These are phyloP conservation scores for Hippocampus zosterae DNA, from an alignment of 2,113 vertebrate genomes.

Conservation along the genomic window DNA sequence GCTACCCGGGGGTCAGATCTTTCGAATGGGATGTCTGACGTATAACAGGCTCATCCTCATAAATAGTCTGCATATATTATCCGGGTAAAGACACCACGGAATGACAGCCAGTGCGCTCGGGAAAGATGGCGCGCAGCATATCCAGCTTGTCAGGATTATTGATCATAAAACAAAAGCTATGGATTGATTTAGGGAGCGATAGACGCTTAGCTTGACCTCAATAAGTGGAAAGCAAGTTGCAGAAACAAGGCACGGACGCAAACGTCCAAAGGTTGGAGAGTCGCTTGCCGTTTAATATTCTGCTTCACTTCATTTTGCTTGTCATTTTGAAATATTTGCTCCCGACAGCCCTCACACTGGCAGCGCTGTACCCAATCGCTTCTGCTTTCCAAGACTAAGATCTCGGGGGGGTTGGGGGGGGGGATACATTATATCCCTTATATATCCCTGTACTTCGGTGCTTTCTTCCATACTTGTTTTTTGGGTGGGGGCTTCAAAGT, in stretches of 20 bases:
- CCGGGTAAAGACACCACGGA: slow-evolving; percentile 15
- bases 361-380: background rate
- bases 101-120: slow-evolving; percentile 10
- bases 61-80: slow-evolving; percentile 35
- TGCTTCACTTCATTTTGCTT: background rate
- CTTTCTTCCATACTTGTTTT: slow-evolving; percentile 70
- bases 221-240: background rate
- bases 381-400: slow-evolving; percentile 8
- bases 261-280: background rate
- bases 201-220: background rate
- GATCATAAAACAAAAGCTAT: background rate
- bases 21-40: slow-evolving; percentile 30
- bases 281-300: background rate
- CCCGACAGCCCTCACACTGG: background rate
- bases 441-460: background rate
- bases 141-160: background rate
- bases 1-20: slow-evolving; percentile 7
- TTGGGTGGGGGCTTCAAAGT: slow-evolving; percentile 66
- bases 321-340: slow-evolving; percentile 3
- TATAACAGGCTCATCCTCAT: slow-evolving; percentile 30
- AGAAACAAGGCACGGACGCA: background rate
- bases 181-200: background rate
- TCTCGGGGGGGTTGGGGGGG: background rate
- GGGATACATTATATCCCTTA: background rate
- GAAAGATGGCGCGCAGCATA: background rate